Percentiles rank a stretch among this genome's conserved stretches.
Evolutionary conservation across 2,888 invertebrate genomes (phyloP).

Genomic region (Halictus quadricinctus): DNA sequence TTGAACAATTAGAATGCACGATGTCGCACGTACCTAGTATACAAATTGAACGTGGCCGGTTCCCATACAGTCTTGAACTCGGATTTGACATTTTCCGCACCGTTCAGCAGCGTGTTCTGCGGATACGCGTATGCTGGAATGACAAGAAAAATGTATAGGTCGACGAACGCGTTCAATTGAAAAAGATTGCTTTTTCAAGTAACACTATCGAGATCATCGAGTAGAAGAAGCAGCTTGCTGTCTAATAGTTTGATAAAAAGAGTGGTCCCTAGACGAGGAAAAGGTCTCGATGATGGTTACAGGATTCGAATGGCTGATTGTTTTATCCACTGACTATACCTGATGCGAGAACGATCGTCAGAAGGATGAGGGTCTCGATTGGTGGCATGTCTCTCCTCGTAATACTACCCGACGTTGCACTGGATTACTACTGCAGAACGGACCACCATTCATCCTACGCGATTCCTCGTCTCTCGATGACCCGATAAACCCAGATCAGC

Average conservation of each 20-base stretch:
- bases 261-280: neutral
- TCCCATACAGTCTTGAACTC: conserved; percentile 68
- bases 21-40: conserved; percentile 71
- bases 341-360: conserved; percentile 61
- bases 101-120: conserved; percentile 72
- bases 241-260: neutral
- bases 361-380: conserved; percentile 58
- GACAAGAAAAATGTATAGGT: neutral
- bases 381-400: conserved; percentile 67
- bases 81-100: conserved; percentile 70
- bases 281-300: too few relatives aligned
- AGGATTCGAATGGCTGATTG: neutral
- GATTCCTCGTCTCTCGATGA: conserved; percentile 69
- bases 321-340: conserved; percentile 61
- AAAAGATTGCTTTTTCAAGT: neutral
- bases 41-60: conserved; percentile 75
- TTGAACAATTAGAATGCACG: neutral
- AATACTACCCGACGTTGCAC: conserved; percentile 69
- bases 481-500: conserved; percentile 61
- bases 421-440: conserved; percentile 73
- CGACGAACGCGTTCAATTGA: neutral
- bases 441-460: conserved; percentile 71
- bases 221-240: too few relatives aligned
- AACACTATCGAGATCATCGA: too few relatives aligned
- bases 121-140: conserved; percentile 68